A percentile compares a stretch with the other conserved stretches of the same genome.
These are phyloP conservation scores for Sarcophaga bullata DNA, from an alignment of 1,140 invertebrate species.

Conservation along the genomic window DNA sequence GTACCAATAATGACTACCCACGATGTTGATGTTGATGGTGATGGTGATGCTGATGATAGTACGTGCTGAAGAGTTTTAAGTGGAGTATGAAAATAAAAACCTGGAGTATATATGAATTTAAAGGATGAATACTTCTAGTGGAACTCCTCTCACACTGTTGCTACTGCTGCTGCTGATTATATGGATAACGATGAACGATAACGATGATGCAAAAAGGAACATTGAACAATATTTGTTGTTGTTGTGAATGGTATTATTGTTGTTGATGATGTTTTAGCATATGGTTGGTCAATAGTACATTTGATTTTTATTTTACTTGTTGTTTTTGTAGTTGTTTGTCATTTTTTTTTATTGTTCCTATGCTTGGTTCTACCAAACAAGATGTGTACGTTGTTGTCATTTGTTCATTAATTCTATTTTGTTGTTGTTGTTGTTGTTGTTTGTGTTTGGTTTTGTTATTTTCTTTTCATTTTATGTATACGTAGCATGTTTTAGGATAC, in stretches of 20 bases:
- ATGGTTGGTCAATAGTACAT: constrained; percentile 9
- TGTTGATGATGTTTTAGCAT: constrained; percentile 18
- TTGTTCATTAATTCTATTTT: too few relatives aligned
- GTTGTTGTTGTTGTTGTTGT: too few relatives aligned
- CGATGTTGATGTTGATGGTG: neutral
- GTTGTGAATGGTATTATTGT: neutral
- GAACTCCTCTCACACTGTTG: neutral
- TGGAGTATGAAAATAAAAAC: too few relatives aligned
- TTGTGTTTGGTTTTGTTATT: too few relatives aligned
- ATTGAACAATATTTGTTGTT: constrained; percentile 33
- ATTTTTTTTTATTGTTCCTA: too few relatives aligned
- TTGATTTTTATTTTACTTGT: neutral
- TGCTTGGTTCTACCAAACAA: too few relatives aligned
- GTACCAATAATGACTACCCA: neutral
- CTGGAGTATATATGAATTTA: neutral
- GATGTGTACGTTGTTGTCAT: too few relatives aligned
- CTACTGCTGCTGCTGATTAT: neutral
- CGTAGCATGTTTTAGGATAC: too few relatives aligned
- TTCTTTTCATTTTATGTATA: too few relatives aligned
- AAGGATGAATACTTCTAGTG: neutral
- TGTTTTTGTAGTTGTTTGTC: too few relatives aligned
- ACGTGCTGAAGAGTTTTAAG: too few relatives aligned
- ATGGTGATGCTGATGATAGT: neutral
- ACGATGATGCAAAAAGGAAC: constrained; percentile 22
- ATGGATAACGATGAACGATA: neutral